Conservation (phyloP, 1,140 invertebrate species). For the Samia ricini region DNA sequence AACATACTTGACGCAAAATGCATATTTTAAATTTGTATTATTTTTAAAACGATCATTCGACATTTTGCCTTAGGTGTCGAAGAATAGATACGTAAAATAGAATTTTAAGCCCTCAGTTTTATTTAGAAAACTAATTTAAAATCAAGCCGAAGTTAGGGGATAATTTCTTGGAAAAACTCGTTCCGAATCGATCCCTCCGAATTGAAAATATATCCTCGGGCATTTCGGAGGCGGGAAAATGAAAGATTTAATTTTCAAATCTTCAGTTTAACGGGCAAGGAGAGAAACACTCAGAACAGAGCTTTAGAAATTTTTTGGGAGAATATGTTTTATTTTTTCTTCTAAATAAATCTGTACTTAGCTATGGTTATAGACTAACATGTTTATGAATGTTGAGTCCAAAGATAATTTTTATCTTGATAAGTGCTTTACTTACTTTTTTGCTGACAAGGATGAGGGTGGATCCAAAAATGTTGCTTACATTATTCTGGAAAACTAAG, state of each 20-base stretch:
- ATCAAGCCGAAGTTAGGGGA: background rate
- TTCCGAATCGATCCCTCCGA: background rate
- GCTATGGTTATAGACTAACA: too few species aligned
- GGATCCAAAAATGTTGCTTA: too few species aligned
- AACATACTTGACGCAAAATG: too few species aligned
- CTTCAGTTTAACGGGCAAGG: background rate
- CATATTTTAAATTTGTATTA: too few species aligned
- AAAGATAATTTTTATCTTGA: too few species aligned
- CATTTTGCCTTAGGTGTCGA: background rate
- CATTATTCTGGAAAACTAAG: too few species aligned
- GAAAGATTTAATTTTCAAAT: background rate
- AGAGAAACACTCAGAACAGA: background rate
- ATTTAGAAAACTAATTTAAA: conserved; percentile 1
- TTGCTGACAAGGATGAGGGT: too few species aligned
- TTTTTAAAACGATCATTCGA: too few species aligned
- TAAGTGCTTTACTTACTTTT: too few species aligned
- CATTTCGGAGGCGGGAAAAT: background rate
- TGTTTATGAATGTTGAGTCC: too few species aligned
- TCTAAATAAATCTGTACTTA: too few species aligned
- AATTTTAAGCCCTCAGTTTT: background rate
- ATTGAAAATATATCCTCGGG: background rate
- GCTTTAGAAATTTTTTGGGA: background rate
- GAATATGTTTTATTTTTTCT: background rate
- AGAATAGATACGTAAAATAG: background rate
- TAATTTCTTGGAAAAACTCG: background rate